A percentile compares a stretch with the other conserved stretches of the same genome.
Conservation (phyloP, 1,140 invertebrate species). For the Zaprionus ghesquierei region DNA sequence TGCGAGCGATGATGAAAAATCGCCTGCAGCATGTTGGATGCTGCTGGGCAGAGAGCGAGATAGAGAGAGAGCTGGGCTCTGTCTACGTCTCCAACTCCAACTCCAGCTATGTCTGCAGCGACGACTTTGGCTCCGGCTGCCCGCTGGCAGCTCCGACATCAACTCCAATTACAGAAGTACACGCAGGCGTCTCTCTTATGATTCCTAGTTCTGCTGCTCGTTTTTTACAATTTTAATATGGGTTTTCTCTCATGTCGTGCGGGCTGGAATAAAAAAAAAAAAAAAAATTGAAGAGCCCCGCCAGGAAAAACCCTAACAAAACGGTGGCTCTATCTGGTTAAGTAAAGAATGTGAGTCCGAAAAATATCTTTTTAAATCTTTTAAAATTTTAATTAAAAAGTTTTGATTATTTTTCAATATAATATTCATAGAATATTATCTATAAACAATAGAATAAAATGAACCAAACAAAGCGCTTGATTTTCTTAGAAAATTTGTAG, state of each 20-base stretch:
- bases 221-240: constrained; percentile 57
- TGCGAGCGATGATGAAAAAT: constrained; percentile 79
- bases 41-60: constrained; percentile 61
- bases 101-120: background rate
- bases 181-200: constrained; percentile 78
- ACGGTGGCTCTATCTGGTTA: constrained; percentile 9
- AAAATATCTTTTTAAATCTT: background rate
- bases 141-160: constrained; percentile 75
- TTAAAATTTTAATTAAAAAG: background rate
- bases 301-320: background rate
- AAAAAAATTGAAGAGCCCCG: too few relatives aligned
- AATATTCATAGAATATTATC: background rate
- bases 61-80: background rate
- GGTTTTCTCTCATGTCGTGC: constrained; percentile 51
- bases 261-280: constrained; percentile 15
- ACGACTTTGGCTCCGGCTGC: constrained; percentile 37
- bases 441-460: background rate
- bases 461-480: background rate
- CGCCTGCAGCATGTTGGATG: constrained; percentile 78
- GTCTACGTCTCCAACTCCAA: background rate
- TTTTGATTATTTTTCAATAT: background rate
- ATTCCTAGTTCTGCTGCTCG: constrained; percentile 61
- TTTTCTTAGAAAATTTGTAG: background rate
- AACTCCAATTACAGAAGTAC: constrained; percentile 80
- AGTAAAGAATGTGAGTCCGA: constrained; percentile 12